Conservation (phyloP, 2,888 invertebrate species). For the Noctuana brunneofusca region DNA sequence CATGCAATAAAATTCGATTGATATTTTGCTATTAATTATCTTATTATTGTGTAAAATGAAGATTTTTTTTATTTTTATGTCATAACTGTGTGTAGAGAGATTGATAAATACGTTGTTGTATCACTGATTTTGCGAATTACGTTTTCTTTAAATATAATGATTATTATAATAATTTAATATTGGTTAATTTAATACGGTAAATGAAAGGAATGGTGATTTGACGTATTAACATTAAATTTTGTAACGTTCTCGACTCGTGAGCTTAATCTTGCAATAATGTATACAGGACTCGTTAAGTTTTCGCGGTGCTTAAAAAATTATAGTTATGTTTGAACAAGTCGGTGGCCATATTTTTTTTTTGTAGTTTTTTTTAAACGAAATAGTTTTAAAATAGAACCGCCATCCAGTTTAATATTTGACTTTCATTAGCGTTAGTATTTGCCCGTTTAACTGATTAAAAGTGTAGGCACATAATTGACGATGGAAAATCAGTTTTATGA, state of each 20-base stretch:
- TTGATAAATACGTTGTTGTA: constrained; percentile 68
- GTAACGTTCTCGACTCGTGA: constrained; percentile 21
- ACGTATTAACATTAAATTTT: constrained; percentile 53
- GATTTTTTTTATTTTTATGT: constrained; percentile 52
- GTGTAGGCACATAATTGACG: not conserved
- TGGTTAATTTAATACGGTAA: constrained; percentile 54
- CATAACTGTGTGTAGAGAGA: constrained; percentile 62
- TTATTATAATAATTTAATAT: constrained; percentile 63
- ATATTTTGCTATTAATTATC: constrained; percentile 72
- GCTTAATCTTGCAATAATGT: constrained; percentile 26
- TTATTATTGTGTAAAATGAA: constrained; percentile 55
- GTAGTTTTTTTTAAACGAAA: constrained; percentile 26
- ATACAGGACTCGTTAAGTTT: constrained; percentile 40
- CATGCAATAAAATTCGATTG: constrained; percentile 78
- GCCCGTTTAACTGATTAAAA: constrained; percentile 3
- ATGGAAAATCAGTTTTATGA: not conserved
- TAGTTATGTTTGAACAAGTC: constrained; percentile 29
- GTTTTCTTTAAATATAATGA: constrained; percentile 47
- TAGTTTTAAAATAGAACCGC: constrained; percentile 16
- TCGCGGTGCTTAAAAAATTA: constrained; percentile 40
- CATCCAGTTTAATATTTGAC: constrained; percentile 10
- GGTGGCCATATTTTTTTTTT: constrained; percentile 39
- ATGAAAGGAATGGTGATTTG: constrained; percentile 50
- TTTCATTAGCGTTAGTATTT: constrained; percentile 17
- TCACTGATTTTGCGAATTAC: constrained; percentile 56